Evolutionary conservation across 2,888 invertebrate species (phyloP).

Genomic region (Entomobrya proxima): DNA sequence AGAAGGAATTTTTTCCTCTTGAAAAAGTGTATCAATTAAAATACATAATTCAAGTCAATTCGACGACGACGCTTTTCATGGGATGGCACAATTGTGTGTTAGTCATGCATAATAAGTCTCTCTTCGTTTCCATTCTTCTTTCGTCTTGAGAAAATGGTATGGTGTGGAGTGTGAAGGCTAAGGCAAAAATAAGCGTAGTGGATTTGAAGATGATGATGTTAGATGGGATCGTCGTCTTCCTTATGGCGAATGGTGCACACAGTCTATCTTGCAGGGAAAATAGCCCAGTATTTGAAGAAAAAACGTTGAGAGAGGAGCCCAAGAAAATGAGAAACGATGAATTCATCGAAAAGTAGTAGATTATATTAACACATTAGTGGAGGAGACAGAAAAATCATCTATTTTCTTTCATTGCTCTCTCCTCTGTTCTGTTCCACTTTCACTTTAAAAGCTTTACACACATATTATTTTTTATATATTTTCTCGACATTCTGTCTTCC

Average conservation of each 20-base stretch:
- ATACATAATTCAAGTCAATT: slow-evolving; percentile 64
- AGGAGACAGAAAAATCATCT: slow-evolving; percentile 14
- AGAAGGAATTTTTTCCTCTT: slow-evolving; percentile 43
- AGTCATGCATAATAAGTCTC: slow-evolving; percentile 52
- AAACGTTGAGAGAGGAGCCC: no score
- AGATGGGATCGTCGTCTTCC: neutral
- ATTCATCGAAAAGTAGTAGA: slow-evolving; percentile 38
- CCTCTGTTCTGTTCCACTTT: neutral
- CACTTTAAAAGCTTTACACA: neutral
- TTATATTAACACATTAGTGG: slow-evolving; percentile 40
- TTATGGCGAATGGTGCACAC: neutral
- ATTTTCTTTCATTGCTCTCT: slow-evolving; percentile 9
- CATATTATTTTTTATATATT: no score
- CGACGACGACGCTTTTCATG: slow-evolving; percentile 40
- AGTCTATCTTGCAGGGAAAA: neutral
- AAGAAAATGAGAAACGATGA: slow-evolving; percentile 31
- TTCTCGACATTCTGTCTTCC: neutral
- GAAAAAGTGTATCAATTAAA: slow-evolving; percentile 65
- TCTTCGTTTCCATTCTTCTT: neutral
- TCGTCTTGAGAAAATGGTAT: neutral
- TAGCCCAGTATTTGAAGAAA: no score
- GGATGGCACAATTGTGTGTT: slow-evolving; percentile 31
- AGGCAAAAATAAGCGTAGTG: no score
- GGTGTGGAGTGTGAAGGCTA: no score
- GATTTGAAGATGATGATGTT: slow-evolving; percentile 7